These are phyloP conservation scores for Sarcoramphus papa DNA, from an alignment of 2,797 vertebrate species.

Conservation along the genomic window DNA sequence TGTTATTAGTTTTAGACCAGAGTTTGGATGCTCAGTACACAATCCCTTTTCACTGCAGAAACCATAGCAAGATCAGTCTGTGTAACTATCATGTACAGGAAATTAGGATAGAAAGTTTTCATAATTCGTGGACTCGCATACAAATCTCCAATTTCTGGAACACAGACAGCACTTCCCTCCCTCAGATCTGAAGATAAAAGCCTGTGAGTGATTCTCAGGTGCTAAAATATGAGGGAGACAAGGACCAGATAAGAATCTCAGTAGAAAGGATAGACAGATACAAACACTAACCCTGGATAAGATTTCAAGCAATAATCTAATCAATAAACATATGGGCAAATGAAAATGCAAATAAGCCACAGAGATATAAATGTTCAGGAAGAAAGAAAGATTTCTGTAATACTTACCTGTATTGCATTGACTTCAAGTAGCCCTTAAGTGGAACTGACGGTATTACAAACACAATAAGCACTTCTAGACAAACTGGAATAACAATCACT, in stretches of 20 bases:
- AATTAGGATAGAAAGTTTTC: slow-evolving; percentile 17
- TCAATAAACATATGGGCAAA: slow-evolving; percentile 45
- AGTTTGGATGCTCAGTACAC: neutral
- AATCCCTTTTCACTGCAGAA: neutral
- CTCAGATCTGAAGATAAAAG: neutral
- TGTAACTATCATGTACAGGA: slow-evolving; percentile 18
- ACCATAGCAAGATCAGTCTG: neutral
- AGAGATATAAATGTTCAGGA: slow-evolving; percentile 11
- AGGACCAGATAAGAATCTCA: neutral
- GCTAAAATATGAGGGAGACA: neutral
- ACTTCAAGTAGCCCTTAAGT: slow-evolving; percentile 76
- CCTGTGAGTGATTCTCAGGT: neutral
- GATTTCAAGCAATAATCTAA: slow-evolving; percentile 9
- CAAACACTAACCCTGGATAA: neutral
- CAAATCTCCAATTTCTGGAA: slow-evolving; percentile 18
- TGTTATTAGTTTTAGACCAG: neutral
- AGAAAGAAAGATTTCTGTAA: slow-evolving; percentile 63
- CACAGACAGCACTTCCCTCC: neutral
- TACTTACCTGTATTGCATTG: slow-evolving; percentile 66
- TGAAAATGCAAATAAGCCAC: slow-evolving; percentile 44
- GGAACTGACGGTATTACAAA: slow-evolving; percentile 81
- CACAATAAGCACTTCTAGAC: slow-evolving; percentile 82
- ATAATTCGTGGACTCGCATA: slow-evolving; percentile 33
- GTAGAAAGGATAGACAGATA: neutral
- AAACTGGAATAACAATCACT: slow-evolving; percentile 82